Base-by-base conservation (phyloP, 2,113 vertebrate genomes). In the Hippolais icterina region DNA sequence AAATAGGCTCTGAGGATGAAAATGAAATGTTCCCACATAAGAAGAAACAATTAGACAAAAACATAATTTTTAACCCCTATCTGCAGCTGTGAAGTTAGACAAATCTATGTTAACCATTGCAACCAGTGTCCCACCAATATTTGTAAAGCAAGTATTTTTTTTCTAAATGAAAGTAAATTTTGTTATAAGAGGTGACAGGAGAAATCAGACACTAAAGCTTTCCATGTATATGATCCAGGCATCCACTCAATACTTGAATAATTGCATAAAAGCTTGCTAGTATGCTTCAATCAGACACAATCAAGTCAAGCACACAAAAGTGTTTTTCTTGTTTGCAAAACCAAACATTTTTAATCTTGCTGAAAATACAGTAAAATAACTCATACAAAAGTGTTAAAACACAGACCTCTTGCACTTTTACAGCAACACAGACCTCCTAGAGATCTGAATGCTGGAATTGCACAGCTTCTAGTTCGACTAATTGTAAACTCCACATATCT, bases 401-500 rank as follows among this genome's bases (percentile, higher is more conserved):
- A 80, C 20, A 61, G 71, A 70, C 24, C 15, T 72, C n/a, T 79
- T 71, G 56, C 8, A 42, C 59, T 70, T 68, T 8, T 88, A 27
- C 33, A 84, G 10, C 66, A 83, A 95, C 92, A 97, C 87, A 92
- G 97, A 98, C 98, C 79, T 89, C 85, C 90, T 63, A 97, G 96
- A 95, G 97, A 98, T 50, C 97, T 97, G 92, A 96, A 97, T 95
- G 97, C 95, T 3, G 97, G 97, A 95, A 98, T 98, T 17, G 97
- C 98, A 87, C 98, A 99, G 87, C 97, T 98, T 97, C 98, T 99
- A 19, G 98, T 99, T 96, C 99, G 98, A 90, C 95, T 98, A 97
- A 99, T 98, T 97, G 98, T 98, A 95, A 99, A 92, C 96, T 99
- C 97, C 91, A 98, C 96, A 81, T 98, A 98, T 97, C 97, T 98